Evolutionary conservation across 2,113 vertebrate genomes (phyloP), one percentile per base, ranked within the genome.

Genomic region (Ophthalmolycus amberensis): DNA sequence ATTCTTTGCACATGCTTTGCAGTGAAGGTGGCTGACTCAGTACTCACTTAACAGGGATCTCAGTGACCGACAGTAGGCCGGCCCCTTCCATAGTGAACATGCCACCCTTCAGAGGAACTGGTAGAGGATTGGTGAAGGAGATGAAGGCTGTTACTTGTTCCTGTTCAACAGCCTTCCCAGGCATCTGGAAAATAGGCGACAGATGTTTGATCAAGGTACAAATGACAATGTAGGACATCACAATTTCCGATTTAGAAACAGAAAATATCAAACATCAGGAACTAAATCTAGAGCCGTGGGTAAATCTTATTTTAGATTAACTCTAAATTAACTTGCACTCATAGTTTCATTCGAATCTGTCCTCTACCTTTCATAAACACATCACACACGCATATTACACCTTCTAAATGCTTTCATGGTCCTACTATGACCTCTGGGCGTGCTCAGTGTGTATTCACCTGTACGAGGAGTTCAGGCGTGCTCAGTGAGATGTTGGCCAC

Each of bases 11-110:
- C 42, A 11, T 46, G 18, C 3, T 0, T 22, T 9, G 0, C 27
- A 46, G 15, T 7, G 9, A 75, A 71, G 38, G 3, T 1, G 32
- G 16, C 12, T 50, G 22, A 44, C 40, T 25, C 11, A 44, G 22
- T 71, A 93, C 95, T 85, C 92, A 96, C 95, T 84, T 78, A 3
- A 94, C 85, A n/a, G 6, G 74, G 75, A 96, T 80, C 77, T 94
- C 77, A 70, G 89, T 88, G 15, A 88, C 80, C 2, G 78, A 25
- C 12, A 95, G 93, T 3, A 96, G 88, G 42, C 95, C 95, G 0
- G 94, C 89, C 12, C 95, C 95, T 77, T 96, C 95, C 72, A 94
- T 83, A 0, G 95, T 95, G 91, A 96, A 96, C 48, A 95, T 72
- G 0, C 95, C 95, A 4, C 79, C 50, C 59, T 50, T 94, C 62